These are phyloP conservation scores for Troglohyphantes excavatus DNA, from an alignment of 2,888 invertebrate species.

Conservation along the genomic window DNA sequence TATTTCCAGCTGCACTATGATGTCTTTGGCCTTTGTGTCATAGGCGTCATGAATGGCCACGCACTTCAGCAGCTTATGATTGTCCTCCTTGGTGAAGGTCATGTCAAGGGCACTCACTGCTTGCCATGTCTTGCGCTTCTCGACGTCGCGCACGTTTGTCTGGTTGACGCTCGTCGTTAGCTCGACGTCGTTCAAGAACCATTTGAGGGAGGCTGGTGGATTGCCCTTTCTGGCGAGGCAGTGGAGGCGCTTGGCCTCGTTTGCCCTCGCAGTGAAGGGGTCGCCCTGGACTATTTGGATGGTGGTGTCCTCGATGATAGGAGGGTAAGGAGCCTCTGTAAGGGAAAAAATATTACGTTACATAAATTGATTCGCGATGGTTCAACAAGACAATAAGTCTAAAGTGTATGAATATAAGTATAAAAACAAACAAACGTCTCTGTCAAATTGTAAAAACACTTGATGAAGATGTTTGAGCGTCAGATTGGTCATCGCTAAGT, in stretches of 20 bases:
- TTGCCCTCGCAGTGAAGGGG: slow-evolving; percentile 92
- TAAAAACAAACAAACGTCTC: too few relatives aligned
- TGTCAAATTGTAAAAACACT: too few relatives aligned
- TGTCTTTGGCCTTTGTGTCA: slow-evolving; percentile 88
- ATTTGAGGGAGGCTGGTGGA: slow-evolving; percentile 91
- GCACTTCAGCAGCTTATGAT: slow-evolving; percentile 90
- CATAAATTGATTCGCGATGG: too few relatives aligned
- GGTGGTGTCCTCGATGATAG: slow-evolving; percentile 91
- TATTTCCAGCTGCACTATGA: slow-evolving; percentile 91
- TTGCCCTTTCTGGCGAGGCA: slow-evolving; percentile 94
- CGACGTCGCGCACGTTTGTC: slow-evolving; percentile 92
- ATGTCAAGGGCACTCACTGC: slow-evolving; percentile 91
- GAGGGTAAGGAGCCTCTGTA: slow-evolving; percentile 88
- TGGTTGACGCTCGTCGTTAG: slow-evolving; percentile 85
- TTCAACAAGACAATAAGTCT: too few relatives aligned
- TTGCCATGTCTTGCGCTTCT: slow-evolving; percentile 92
- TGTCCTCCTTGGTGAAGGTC: slow-evolving; percentile 90
- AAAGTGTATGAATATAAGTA: too few relatives aligned
- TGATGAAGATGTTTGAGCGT: too few relatives aligned
- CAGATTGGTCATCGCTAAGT: too few relatives aligned
- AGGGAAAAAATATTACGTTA: slow-evolving; percentile 14
- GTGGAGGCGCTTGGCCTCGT: slow-evolving; percentile 90
- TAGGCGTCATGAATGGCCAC: slow-evolving; percentile 93
- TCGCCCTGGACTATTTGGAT: slow-evolving; percentile 90
- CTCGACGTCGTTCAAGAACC: slow-evolving; percentile 85